Evolutionary conservation across 2,797 vertebrate genomes (phyloP), one percentile per base, ranked within the genome.

Genomic region (Triplophysa yarkandensis): DNA sequence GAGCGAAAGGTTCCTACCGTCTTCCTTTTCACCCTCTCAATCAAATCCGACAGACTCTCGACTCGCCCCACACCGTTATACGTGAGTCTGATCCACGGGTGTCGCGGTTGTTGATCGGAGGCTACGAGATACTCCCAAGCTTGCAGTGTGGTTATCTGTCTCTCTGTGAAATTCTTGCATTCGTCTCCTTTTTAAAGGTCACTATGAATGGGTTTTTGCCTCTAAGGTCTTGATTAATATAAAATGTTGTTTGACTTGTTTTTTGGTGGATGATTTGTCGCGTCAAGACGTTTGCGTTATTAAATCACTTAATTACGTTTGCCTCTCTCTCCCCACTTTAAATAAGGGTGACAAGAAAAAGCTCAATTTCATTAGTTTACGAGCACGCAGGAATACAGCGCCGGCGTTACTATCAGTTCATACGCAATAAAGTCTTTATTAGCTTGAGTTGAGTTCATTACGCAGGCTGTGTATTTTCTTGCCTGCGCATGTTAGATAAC

Each of bases 401-500:
- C 62, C 16, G 6, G 43, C 41, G 41, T 66, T 64, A 71, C 55
- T 77, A 80, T 83, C 81, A 77, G 81, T 39, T 61, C 50, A 41
- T 14, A 30, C 9, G 82, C 88, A 85, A 71, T 90, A 89, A 91
- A 90, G 87, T 87, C 91, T 92, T 93, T 92, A 92, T 93, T 91
- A 87, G 90, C 92, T 88, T 85, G 89, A 84, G 84, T 85, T 82
- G 84, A 89, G 83, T 94, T 94, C 92, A 94, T 94, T 94, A 93
- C 86, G 85, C 88, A 78, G 65, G 78, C 89, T 88, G 78, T 89
- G 88, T 93, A 90, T 92, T 80, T 83, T 85, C 82, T 84, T 73
- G 92, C 90, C 94, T 97, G 94, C 86, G 86, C 54, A 72, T 87
- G 87, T 87, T 87, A 95, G 94, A 97, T 96, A 96, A 96, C 95